A percentile compares a stretch with the other conserved stretches of the same genome.
These are phyloP conservation scores for Bombus cullumanus DNA, from an alignment of 1,140 invertebrate species.

Conservation along the genomic window DNA sequence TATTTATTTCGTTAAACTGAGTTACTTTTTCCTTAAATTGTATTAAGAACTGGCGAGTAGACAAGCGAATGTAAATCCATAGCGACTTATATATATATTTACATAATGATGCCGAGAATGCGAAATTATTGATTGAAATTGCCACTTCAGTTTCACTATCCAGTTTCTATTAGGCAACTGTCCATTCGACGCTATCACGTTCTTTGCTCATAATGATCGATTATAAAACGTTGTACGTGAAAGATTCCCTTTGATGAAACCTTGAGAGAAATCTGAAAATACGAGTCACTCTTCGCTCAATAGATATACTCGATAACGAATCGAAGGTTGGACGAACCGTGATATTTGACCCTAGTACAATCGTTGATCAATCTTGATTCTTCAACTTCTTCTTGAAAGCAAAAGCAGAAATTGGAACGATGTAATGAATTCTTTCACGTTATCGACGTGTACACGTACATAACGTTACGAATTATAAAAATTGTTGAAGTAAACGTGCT, in stretches of 20 bases:
- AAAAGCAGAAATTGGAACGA: neutral
- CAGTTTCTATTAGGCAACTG: conserved; percentile 17
- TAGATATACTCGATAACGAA: neutral
- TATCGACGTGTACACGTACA: too few species aligned
- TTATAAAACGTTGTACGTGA: conserved; percentile 8
- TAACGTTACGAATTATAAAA: neutral
- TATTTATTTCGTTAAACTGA: neutral
- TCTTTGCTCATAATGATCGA: neutral
- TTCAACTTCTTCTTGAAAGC: neutral
- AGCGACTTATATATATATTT: neutral
- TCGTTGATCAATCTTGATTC: neutral
- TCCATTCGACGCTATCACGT: neutral
- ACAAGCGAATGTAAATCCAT: neutral
- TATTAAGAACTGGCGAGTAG: neutral
- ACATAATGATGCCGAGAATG: neutral
- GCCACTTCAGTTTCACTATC: neutral
- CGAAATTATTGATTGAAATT: neutral
- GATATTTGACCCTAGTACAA: neutral
- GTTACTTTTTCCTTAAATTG: neutral
- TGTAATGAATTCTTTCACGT: neutral
- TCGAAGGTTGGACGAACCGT: conserved; percentile 14
- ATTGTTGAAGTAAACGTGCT: neutral
- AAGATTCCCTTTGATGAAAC: conserved; percentile 8
- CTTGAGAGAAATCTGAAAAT: conserved; percentile 30
- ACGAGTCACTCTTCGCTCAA: neutral